phyloP scores from a whole-genome alignment of 2,888 invertebrate genomes.

The Polydrusus tereticollis region DNA sequence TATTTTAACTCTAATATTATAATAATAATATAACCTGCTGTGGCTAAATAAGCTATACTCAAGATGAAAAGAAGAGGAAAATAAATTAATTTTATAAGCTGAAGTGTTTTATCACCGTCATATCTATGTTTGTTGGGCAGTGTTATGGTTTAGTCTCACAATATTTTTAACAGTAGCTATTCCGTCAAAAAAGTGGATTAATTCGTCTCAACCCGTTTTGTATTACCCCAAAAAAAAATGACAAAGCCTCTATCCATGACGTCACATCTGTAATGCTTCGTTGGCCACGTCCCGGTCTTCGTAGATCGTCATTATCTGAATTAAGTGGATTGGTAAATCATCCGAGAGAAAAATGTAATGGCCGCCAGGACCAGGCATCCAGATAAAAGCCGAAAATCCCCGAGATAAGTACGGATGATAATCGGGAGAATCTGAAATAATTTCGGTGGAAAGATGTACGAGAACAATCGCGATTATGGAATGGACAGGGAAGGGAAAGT shows the following conservation, averaged over 20 bases:
- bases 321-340: conserved; percentile 52
- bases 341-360: conserved; percentile 51
- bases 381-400: conserved; percentile 45
- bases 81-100: too few relatives aligned
- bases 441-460: conserved; percentile 24
- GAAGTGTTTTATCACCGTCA: too few relatives aligned
- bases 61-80: too few relatives aligned
- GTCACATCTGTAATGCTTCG: conserved; percentile 43
- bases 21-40: too few relatives aligned
- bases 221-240: conserved; percentile 30
- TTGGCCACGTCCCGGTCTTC: conserved; percentile 42
- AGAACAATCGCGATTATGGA: conserved; percentile 28
- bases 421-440: conserved; percentile 28
- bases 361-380: conserved; percentile 47
- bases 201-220: conserved; percentile 34
- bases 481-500: conserved; percentile 22
- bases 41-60: too few relatives aligned
- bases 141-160: too few relatives aligned
- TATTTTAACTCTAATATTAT: too few relatives aligned
- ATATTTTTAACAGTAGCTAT: not conserved
- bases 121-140: too few relatives aligned
- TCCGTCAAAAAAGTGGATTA: conserved; percentile 28
- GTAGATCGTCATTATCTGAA: conserved; percentile 51
- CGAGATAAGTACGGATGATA: conserved; percentile 32
- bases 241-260: conserved; percentile 42